Base-by-base conservation (phyloP, 2,113 vertebrate species). In the Anoplopoma fimbria region DNA sequence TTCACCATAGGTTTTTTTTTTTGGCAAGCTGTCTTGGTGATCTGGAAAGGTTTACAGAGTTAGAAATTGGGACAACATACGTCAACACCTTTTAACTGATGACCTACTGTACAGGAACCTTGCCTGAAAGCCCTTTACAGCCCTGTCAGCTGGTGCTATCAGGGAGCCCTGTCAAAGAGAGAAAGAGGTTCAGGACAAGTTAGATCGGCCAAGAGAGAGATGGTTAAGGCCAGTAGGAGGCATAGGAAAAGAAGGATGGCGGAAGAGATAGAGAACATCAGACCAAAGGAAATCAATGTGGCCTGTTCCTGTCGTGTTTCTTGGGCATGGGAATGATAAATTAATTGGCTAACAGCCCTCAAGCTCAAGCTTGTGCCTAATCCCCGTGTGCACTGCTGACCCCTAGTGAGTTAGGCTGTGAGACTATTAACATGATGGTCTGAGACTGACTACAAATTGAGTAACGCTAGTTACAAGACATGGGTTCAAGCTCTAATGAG, bases 341-440 rank as follows among this genome's bases (percentile, higher is more conserved):
- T 92, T 92, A 91, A 93, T 94, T 94, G 88, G 90, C 85, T 94
- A 92, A 94, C 79, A 88, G 93, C 92, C 70, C 72, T 88, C 81
- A 79, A 86, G 79, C 77, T 77, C 62, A 55, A 87, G 78, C 81
- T 68, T 85, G 78, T 81, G 75, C 83, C 67, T 89, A 88, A 94
- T 93, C 89, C 90, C 62, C 33, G 8, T 5, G 75, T 75, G 91
- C 65, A 42, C 72, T 64, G 55, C 49, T 84, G 76, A 77, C 64
- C 79, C 47, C 36, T 12, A 33, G 21, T 71, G 79, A 84, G 51
- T 73, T 51, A 38, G 63, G 63, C 51, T 87, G 55, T 13, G 68
- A 85, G 85, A 75, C 67, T 74, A 84, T 79, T 68, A 80, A 65
- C 69, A 55, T 57, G 72, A 84, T 27, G 61, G 71, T 84, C 69